Evolutionary conservation across 2,797 vertebrate species (phyloP).

Genomic region (Rousettus madagascariensis): DNA sequence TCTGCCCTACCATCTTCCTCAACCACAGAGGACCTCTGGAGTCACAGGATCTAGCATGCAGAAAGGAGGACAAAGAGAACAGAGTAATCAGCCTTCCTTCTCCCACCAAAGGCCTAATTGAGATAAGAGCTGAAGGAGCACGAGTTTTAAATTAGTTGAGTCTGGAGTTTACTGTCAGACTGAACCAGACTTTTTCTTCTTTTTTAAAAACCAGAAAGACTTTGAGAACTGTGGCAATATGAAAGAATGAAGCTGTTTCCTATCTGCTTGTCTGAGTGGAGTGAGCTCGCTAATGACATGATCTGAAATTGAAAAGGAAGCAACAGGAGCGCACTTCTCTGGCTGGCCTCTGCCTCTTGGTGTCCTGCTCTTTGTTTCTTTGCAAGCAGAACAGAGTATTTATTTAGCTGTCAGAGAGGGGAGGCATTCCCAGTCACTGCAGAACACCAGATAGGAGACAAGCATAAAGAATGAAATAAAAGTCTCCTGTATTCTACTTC

Average conservation of each 20-base stretch:
- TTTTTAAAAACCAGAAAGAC: neutral
- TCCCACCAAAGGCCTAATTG: neutral
- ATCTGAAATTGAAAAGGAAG: neutral
- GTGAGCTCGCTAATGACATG: neutral
- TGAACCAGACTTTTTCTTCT: neutral
- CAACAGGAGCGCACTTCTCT: fast-evolving
- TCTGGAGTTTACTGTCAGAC: neutral
- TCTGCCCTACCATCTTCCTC: neutral
- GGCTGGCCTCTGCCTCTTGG: neutral
- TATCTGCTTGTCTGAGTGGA: neutral
- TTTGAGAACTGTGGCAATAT: neutral
- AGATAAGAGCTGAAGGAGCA: neutral
- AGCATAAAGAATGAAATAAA: neutral
- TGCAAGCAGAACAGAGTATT: neutral
- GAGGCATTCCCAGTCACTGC: neutral
- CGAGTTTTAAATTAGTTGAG: neutral
- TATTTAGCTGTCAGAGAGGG: neutral
- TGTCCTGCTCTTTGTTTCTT: neutral
- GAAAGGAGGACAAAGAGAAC: neutral
- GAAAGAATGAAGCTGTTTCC: neutral
- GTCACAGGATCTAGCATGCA: too few relatives aligned
- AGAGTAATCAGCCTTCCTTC: neutral
- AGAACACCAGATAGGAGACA: neutral
- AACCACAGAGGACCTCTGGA: neutral
- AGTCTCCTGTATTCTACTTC: neutral